Evolutionary conservation across 2,888 invertebrate species (phyloP).

Genomic region (Drosophila macrospina): DNA sequence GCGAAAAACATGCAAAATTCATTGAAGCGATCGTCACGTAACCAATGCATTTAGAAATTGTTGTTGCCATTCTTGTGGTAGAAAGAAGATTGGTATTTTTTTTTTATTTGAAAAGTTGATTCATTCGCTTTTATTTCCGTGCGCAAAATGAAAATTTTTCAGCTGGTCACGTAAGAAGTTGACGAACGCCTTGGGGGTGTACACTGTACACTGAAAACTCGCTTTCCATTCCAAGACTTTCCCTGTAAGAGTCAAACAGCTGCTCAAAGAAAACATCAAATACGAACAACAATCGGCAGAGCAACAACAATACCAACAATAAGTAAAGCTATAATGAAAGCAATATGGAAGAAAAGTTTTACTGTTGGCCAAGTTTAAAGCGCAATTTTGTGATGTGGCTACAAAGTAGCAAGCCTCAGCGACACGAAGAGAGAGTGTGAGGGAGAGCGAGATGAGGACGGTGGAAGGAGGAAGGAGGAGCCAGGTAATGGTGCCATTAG

Average conservation of each 20-base stretch:
- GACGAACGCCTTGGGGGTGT: conserved; percentile 25
- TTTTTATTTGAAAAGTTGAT: conserved; percentile 74
- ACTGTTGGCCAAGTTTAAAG: conserved; percentile 62
- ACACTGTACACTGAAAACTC: neutral
- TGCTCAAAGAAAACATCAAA: conserved; percentile 61
- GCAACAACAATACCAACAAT: conserved; percentile 39
- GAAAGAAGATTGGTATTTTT: conserved; percentile 57
- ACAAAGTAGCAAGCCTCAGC: conserved; percentile 43
- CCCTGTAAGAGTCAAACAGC: conserved; percentile 38
- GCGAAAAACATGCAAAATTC: conserved; percentile 27
- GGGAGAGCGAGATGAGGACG: no score
- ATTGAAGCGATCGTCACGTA: conserved; percentile 52
- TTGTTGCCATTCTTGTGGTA: conserved; percentile 41
- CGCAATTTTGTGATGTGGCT: conserved; percentile 57
- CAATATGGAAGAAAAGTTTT: conserved; percentile 67
- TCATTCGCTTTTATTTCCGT: conserved; percentile 65
- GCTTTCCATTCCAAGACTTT: neutral
- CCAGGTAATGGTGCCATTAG: conserved; percentile 75
- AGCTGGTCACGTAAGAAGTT: conserved; percentile 69
- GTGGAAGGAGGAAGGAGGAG: conserved; percentile 9
- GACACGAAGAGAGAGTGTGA: no score
- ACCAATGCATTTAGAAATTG: conserved; percentile 47
- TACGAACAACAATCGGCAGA: conserved; percentile 24
- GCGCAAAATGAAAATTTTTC: conserved; percentile 62
- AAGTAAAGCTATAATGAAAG: conserved; percentile 63